phyloP scores from a whole-genome alignment of 2,113 vertebrate species.

The Rhinichthys klamathensis region DNA sequence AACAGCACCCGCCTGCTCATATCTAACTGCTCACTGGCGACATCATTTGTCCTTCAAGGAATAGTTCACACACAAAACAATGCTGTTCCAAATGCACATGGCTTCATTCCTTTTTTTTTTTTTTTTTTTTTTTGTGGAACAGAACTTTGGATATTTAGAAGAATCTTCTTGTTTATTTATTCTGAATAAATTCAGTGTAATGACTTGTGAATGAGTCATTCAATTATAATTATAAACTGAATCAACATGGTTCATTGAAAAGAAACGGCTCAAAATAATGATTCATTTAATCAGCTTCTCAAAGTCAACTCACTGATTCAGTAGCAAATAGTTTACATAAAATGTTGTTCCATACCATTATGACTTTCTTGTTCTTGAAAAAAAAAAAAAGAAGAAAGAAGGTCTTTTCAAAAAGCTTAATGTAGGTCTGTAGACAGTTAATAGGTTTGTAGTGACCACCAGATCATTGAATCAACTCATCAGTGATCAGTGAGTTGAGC shows the following conservation, averaged over 20 bases:
- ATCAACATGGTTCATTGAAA: not conserved
- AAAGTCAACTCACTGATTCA: too few relatives aligned
- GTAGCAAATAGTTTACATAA: too few relatives aligned
- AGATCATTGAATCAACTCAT: too few relatives aligned
- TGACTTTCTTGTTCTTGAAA: too few relatives aligned
- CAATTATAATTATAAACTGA: too few relatives aligned
- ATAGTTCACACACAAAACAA: not conserved
- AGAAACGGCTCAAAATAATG: too few relatives aligned
- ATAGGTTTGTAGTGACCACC: too few relatives aligned
- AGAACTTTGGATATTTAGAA: not conserved
- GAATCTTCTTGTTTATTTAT: not conserved
- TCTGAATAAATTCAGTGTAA: not conserved
- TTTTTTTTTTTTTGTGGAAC: not conserved
- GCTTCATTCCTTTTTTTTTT: too few relatives aligned
- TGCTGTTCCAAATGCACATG: not conserved
- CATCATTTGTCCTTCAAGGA: conserved; percentile 4
- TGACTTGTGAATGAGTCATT: not conserved
- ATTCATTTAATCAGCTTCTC: too few relatives aligned
- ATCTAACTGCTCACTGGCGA: not conserved
- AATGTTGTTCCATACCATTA: too few relatives aligned
- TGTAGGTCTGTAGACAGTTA: not conserved
- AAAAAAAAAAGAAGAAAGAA: too few relatives aligned
- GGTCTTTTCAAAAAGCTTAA: not conserved
- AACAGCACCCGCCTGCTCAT: not conserved
- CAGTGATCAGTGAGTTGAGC: too few relatives aligned